These are phyloP conservation scores for Platysteira castanea DNA, from an alignment of 2,113 vertebrate genomes.

Conservation along the genomic window DNA sequence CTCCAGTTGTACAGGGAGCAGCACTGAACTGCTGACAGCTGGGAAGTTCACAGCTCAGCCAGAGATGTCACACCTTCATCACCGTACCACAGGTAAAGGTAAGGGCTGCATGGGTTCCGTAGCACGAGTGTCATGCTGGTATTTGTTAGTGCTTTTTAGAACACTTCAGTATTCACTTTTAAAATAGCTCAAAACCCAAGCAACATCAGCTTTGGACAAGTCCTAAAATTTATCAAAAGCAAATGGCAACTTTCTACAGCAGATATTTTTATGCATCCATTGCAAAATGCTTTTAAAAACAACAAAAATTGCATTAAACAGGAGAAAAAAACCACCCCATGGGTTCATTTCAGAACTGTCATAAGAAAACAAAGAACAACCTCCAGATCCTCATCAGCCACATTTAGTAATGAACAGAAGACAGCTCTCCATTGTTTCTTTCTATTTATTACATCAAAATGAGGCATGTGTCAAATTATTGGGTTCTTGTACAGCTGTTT, in stretches of 20 bases:
- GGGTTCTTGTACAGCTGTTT: slow-evolving; percentile 26
- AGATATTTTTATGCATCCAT: not conserved
- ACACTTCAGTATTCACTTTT: not conserved
- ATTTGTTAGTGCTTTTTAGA: not conserved
- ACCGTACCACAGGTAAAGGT: fast-evolving
- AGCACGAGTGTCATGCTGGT: fast-evolving
- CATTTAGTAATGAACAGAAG: slow-evolving; percentile 14
- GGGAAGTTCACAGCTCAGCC: not conserved
- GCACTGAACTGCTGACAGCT: not conserved
- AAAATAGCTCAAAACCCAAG: not conserved
- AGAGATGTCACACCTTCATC: not conserved
- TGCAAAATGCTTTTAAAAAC: not conserved
- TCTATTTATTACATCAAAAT: slow-evolving; percentile 20
- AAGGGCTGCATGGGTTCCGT: fast-evolving
- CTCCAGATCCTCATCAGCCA: not conserved
- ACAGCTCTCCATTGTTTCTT: slow-evolving; percentile 14
- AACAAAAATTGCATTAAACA: not conserved
- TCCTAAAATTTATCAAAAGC: not conserved
- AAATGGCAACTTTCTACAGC: not conserved
- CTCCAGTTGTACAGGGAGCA: not conserved
- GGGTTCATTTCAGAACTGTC: not conserved
- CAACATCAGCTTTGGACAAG: not conserved
- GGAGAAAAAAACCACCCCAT: too few relatives aligned
- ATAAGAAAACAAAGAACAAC: slow-evolving; percentile 2
- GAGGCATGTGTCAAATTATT: not conserved